Base-by-base conservation (phyloP, 2,797 vertebrate species). In the Kryptolebias ocellatus region DNA sequence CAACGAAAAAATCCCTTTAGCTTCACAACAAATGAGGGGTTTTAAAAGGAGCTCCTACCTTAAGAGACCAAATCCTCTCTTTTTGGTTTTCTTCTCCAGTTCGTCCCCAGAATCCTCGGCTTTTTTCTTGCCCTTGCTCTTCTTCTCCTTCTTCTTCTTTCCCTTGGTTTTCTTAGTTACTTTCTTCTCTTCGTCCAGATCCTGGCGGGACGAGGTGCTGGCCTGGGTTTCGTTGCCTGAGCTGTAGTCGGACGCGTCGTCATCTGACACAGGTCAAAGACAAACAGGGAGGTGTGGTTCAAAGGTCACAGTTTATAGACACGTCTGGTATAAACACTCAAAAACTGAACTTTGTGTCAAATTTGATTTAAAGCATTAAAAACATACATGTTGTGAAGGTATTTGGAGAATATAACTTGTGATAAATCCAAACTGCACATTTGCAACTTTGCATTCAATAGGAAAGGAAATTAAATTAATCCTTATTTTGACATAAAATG, bases 11-110 rank as follows among this genome's bases (percentile, higher is more conserved):
- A 5, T 1, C 34, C 1, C 9, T 34, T 34, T 34, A 34, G 34
- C 34, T 34, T 6, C 1, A 34, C 34, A 34, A 34, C 34, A 34
- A 34, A 34, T 4, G 37, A 6, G 4, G 20, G 10, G 34, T 24
- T 45, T 44, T 8, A 54, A 46, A 16, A 24, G 20, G 14, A 47
- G 60, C 16, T 49, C 72, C 46, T 96, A 99, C 97, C 97, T 96
- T 78, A 98, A 82, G 83, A 98, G 92, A 4, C 92, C 94, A 4
- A 99, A 95, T 5, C 95, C 95, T 66, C 95, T 98, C 91, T 92
- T 98, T 90, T 97, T 97, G 7, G 87, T 92, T 91, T 96, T 98
- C 78, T 94, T 96, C 45, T 97, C 96, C 0, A 73, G 80, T 4
- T 98, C 96, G 57, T 96, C 95, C 4, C 53, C 87, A 29, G 95